A percentile compares a stretch with the other conserved stretches of the same genome.
phyloP scores from a whole-genome alignment of 2,888 invertebrate species.

The Choristoneura rosaceana region DNA sequence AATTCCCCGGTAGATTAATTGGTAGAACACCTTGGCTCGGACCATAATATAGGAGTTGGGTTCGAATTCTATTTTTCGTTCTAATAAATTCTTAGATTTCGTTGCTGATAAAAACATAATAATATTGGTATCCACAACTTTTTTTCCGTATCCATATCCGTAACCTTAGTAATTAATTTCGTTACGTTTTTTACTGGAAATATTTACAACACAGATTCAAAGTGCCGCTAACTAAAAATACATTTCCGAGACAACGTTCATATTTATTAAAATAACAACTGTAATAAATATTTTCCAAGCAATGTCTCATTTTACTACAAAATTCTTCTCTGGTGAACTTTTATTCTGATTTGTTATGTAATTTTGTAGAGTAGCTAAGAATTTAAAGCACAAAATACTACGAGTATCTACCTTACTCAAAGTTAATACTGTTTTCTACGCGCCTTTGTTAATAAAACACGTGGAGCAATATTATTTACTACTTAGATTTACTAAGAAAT shows the following conservation, averaged over 20 bases:
- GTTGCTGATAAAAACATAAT: no score
- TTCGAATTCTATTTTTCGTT: no score
- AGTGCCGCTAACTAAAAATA: neutral
- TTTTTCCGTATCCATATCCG: no score
- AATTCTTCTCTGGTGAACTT: slow-evolving; percentile 11
- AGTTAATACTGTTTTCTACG: neutral
- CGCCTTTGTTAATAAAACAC: neutral
- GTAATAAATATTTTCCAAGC: slow-evolving; percentile 20
- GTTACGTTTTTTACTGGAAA: neutral
- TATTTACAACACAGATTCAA: neutral
- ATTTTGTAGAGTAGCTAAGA: slow-evolving; percentile 16
- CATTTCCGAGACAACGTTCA: slow-evolving; percentile 9
- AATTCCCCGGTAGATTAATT: no score
- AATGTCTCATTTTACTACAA: slow-evolving; percentile 18
- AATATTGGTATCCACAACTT: neutral
- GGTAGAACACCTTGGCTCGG: no score
- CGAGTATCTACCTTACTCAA: neutral
- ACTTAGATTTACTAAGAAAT: neutral
- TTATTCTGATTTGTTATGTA: slow-evolving; percentile 27
- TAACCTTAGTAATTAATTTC: neutral
- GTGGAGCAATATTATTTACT: neutral
- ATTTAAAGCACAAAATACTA: slow-evolving; percentile 10
- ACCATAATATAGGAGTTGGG: no score
- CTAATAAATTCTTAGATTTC: no score
- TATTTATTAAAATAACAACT: slow-evolving; percentile 10